Evolutionary conservation across 2,113 vertebrate genomes (phyloP).

Genomic region (Notothenia rossii): DNA sequence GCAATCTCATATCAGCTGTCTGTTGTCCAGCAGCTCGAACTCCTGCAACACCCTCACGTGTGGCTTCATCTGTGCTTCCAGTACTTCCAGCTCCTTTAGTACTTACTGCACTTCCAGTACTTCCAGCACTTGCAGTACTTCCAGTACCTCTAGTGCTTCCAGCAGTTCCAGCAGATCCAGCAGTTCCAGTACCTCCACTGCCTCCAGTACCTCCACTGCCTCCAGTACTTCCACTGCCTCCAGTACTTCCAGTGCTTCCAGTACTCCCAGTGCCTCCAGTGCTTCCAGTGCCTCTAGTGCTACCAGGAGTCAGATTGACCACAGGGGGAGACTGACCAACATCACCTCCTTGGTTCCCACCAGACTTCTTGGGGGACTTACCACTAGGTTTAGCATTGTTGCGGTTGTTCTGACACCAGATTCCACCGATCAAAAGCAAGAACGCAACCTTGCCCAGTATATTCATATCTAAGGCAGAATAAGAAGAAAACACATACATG

Average conservation of each 20-base stretch:
- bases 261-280: constrained; percentile 12
- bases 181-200: too few species aligned
- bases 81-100: constrained; percentile 14
- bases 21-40: constrained; percentile 59
- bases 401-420: constrained; percentile 75
- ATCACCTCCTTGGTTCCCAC: constrained; percentile 61
- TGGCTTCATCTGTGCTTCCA: constrained; percentile 52
- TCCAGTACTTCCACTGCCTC: background rate
- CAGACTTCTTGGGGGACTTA: constrained; percentile 71
- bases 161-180: background rate
- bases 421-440: constrained; percentile 76
- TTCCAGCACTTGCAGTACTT: background rate
- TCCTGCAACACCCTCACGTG: constrained; percentile 53
- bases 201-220: background rate
- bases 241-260: constrained; percentile 23
- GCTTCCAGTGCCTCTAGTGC: background rate
- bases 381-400: constrained; percentile 71
- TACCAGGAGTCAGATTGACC: constrained; percentile 42
- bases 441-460: constrained; percentile 70
- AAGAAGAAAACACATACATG: constrained; percentile 1
- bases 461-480: constrained; percentile 73
- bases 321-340: constrained; percentile 49
- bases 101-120: background rate
- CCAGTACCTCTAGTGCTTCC: background rate
- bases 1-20: constrained; percentile 85